Percentiles rank a stretch among this genome's conserved stretches.
Evolutionary conservation across 2,888 invertebrate species (phyloP).

Genomic region (Drosophila mayaguana): DNA sequence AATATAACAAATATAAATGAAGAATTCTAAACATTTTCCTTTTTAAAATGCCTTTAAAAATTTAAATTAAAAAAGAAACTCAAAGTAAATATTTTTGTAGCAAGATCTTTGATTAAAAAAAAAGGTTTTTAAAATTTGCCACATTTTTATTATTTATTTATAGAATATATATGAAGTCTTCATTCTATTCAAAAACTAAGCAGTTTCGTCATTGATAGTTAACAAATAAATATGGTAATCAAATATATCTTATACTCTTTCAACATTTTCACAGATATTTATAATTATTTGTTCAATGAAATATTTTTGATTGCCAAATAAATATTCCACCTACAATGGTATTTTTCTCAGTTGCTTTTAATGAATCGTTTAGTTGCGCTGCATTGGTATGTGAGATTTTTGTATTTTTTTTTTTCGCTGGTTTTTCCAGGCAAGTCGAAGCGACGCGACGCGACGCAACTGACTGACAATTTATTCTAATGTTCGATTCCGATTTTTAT

Average conservation of each 20-base stretch:
- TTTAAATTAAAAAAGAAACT: no score
- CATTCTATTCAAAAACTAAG: no score
- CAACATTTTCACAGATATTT: neutral
- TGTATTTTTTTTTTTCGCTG: neutral
- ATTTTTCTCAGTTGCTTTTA: neutral
- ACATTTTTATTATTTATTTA: no score
- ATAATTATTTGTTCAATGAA: neutral
- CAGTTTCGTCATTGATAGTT: no score
- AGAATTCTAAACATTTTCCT: no score
- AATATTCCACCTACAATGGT: neutral
- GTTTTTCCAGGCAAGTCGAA: neutral
- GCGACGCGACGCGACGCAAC: constrained; percentile 13
- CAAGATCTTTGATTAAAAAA: no score
- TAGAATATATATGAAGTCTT: no score
- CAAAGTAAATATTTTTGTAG: no score
- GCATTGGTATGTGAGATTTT: constrained; percentile 1
- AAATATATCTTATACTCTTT: neutral
- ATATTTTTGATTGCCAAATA: constrained; percentile 4
- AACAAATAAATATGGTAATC: neutral
- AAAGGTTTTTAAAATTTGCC: no score
- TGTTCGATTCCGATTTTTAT: constrained; percentile 73
- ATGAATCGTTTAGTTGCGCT: constrained; percentile 5
- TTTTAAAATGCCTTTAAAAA: no score
- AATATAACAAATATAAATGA: no score
- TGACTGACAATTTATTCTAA: constrained; percentile 65